phyloP scores from a whole-genome alignment of 1,140 invertebrate genomes.

The Thaumetopoea pityocampa region DNA sequence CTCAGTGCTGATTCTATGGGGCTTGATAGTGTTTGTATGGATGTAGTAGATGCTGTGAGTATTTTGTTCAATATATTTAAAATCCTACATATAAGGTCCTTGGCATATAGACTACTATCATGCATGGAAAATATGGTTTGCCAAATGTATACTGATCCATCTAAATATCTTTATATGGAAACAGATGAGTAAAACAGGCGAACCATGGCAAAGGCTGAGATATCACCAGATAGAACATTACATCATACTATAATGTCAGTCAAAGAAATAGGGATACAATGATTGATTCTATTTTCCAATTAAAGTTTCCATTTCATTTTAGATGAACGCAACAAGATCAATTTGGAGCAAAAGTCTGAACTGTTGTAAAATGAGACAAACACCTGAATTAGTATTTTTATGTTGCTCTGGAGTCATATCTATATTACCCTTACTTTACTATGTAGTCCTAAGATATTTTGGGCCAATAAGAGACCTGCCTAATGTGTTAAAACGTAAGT shows the following conservation, averaged over 20 bases:
- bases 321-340: slow-evolving; percentile 78
- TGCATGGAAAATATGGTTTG: neutral
- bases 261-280: no score
- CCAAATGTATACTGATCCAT: neutral
- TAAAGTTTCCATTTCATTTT: slow-evolving; percentile 23
- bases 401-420: slow-evolving; percentile 68
- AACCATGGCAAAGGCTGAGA: no score
- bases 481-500: slow-evolving; percentile 63
- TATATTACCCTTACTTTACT: slow-evolving; percentile 72
- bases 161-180: neutral
- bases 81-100: slow-evolving; percentile 4
- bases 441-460: slow-evolving; percentile 69
- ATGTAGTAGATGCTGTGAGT: slow-evolving; percentile 78
- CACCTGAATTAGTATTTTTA: slow-evolving; percentile 75
- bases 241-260: no score
- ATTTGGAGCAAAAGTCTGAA: slow-evolving; percentile 75
- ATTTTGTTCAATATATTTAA: slow-evolving; percentile 5
- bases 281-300: no score
- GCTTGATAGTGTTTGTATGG: slow-evolving; percentile 77
- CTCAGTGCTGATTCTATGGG: slow-evolving; percentile 75
- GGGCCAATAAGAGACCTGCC: slow-evolving; percentile 59
- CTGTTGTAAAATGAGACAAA: slow-evolving; percentile 74
- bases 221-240: no score
- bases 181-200: no score
- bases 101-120: no score